phyloP scores from a whole-genome alignment of 2,888 invertebrate genomes.

The Scaptomyza tumidula region DNA sequence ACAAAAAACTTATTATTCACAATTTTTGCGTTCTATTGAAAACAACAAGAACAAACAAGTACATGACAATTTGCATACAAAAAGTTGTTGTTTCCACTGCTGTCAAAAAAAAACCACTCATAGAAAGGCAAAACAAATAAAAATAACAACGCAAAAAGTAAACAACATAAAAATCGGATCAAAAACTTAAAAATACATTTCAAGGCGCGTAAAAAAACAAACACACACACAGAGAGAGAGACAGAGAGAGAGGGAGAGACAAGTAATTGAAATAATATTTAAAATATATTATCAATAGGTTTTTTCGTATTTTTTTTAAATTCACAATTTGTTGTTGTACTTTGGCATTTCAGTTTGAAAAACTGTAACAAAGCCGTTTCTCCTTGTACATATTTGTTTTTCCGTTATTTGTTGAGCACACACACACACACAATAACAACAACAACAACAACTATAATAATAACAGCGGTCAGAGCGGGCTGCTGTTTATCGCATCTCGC shows the following conservation, averaged over 20 bases:
- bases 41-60: slow-evolving; percentile 1
- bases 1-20: not conserved
- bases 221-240: slow-evolving; percentile 6
- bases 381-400: slow-evolving; percentile 43
- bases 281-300: slow-evolving; percentile 18
- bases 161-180: slow-evolving; percentile 73
- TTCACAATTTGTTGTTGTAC: slow-evolving; percentile 42
- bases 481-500: slow-evolving; percentile 38
- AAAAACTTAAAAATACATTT: slow-evolving; percentile 79
- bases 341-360: slow-evolving; percentile 33
- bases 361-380: slow-evolving; percentile 41
- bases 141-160: slow-evolving; percentile 75
- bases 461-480: slow-evolving; percentile 25
- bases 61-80: slow-evolving; percentile 13
- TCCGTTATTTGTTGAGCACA: slow-evolving; percentile 60
- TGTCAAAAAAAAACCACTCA: slow-evolving; percentile 38
- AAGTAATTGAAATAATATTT: slow-evolving; percentile 26
- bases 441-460: slow-evolving; percentile 37
- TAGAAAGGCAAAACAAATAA: slow-evolving; percentile 47
- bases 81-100: slow-evolving; percentile 14
- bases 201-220: slow-evolving; percentile 71
- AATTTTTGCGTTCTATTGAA: not conserved
- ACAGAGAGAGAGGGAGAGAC: not conserved
- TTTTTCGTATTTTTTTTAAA: slow-evolving; percentile 39
- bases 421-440: slow-evolving; percentile 40